Evolutionary conservation across 2,888 invertebrate genomes (phyloP), one percentile per base, ranked within the genome.

Genomic region (Clusia tigrina): DNA sequence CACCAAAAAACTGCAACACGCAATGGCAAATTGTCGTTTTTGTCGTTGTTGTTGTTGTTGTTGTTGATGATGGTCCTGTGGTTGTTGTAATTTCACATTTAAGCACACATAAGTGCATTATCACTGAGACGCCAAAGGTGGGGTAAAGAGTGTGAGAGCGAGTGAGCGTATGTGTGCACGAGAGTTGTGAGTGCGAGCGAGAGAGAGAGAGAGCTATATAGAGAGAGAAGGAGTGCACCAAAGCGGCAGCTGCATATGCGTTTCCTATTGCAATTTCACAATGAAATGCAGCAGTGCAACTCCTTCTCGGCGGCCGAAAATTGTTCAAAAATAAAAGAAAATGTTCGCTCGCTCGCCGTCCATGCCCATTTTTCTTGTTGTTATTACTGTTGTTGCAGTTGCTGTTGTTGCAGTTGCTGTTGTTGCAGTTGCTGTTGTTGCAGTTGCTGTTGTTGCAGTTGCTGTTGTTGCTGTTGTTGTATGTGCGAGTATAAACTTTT

Each of bases 11-110:
- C 37, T 32, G 20, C 23, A 58, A 22, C 58, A 52, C 51, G 26
- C 52, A 58, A 52, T 58, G 58, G 52, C 58, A 32, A 58, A 58
- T 58, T 58, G 52, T 58, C 23, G 52, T 32, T 37, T 20, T n/a
- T 12, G 17, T 23, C 17, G 37, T 26, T 42, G 56, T 55, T 55
- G 37, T 9, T 26, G 26, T 53, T 53, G 53, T 25, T 53, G 24
- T 53, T 24, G 2, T 22, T 53, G n/a, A 12, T 53, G n/a, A 32
- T 54, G 26, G 12, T 54, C 2, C 9, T 23, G n/a, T 51, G 6
- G 17, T 48, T n/a, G n/a, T n/a, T 48, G 48, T 48, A 6, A 1
- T 1, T 2, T n/a, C 18, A 26, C n/a, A 23, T 55, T 52, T 24
- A 18, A n/a, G 53, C 26, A 17, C 26, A 32, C 37, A 37, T 32